Conservation (phyloP, 2,888 invertebrate species). For the Phaedon cochleariae region DNA sequence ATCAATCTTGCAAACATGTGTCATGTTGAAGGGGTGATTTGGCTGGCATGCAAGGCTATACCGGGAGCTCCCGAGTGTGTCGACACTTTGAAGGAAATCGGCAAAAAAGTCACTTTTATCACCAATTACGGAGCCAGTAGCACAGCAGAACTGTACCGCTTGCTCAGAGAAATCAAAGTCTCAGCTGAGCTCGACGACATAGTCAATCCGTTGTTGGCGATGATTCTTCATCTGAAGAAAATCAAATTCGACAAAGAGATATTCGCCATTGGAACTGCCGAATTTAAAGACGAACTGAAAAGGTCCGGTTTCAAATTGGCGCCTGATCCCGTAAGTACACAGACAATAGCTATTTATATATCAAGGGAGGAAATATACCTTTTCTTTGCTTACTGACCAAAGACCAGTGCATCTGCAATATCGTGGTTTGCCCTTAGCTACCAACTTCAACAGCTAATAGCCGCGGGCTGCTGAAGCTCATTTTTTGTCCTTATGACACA, state of each 20-base stretch:
- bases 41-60: constrained; percentile 56
- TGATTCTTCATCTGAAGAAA: constrained; percentile 66
- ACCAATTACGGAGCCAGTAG: constrained; percentile 42
- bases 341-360: too few relatives aligned
- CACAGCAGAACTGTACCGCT: constrained; percentile 1
- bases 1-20: too few relatives aligned
- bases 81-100: constrained; percentile 61
- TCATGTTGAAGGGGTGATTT: constrained; percentile 71
- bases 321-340: constrained; percentile 25
- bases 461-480: too few relatives aligned
- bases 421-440: too few relatives aligned
- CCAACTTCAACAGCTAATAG: too few relatives aligned
- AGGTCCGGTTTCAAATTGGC: constrained; percentile 58
- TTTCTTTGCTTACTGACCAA: too few relatives aligned
- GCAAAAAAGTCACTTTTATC: constrained; percentile 60
- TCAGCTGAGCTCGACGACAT: constrained; percentile 58
- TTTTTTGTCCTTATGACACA: too few relatives aligned
- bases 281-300: constrained; percentile 59
- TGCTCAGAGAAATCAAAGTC: constrained; percentile 38
- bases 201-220: constrained; percentile 64
- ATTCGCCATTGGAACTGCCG: constrained; percentile 61
- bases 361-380: too few relatives aligned
- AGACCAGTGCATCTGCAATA: too few relatives aligned
- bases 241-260: constrained; percentile 64
- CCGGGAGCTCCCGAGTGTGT: constrained; percentile 63